Conservation (phyloP, 2,797 vertebrate species). For the Varecia variegata region DNA sequence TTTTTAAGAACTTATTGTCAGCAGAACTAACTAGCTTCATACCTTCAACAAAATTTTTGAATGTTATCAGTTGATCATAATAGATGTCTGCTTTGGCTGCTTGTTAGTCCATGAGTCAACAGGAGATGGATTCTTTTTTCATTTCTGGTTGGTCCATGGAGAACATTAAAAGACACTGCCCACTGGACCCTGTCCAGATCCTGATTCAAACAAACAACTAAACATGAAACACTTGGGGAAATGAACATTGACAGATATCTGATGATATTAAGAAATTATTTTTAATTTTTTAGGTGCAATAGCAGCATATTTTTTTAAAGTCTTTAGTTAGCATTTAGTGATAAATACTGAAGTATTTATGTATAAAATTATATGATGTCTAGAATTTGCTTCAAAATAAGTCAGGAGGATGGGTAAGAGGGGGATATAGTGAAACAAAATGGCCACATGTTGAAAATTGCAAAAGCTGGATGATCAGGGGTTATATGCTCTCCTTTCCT, state of each 20-base stretch:
- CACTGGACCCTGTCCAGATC: background rate
- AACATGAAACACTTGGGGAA: background rate
- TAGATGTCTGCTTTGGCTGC: background rate
- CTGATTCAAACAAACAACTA: background rate
- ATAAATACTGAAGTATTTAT: background rate
- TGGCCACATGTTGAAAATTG: background rate
- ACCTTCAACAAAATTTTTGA: background rate
- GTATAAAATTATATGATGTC: background rate
- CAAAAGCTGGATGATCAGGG: background rate
- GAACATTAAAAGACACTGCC: background rate
- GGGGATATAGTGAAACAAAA: background rate
- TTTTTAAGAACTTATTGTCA: background rate
- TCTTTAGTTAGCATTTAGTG: background rate
- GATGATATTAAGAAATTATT: background rate
- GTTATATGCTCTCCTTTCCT: too few relatives aligned
- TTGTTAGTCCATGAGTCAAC: background rate
- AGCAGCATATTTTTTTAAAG: background rate
- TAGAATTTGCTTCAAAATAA: background rate
- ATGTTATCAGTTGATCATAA: background rate
- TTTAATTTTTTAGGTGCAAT: background rate
- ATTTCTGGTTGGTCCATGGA: background rate
- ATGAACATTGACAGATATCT: background rate
- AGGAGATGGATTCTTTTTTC: background rate
- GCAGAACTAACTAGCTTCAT: background rate
- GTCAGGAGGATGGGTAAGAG: background rate